Percentiles rank a stretch among this genome's conserved stretches.
phyloP scores from a whole-genome alignment of 1,140 invertebrate species.

The Drosophila dunni region DNA sequence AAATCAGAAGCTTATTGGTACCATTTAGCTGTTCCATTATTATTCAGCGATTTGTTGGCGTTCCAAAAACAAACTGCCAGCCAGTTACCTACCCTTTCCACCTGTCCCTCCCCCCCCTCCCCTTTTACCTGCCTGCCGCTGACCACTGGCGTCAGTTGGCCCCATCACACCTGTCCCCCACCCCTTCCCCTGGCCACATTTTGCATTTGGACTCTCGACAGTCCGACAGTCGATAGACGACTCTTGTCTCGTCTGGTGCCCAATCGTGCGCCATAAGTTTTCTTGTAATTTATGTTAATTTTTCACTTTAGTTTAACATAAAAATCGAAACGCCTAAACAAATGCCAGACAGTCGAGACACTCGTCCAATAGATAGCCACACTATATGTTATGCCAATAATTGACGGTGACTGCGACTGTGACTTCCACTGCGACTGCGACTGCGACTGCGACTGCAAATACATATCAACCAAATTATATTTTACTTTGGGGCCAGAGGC shows the following conservation, averaged over 20 bases:
- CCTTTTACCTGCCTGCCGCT: neutral
- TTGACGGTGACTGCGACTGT: neutral
- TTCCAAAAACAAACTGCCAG: conserved; percentile 43
- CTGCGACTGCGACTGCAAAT: neutral
- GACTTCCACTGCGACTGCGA: conserved; percentile 4
- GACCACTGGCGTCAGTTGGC: conserved; percentile 42
- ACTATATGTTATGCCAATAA: conserved; percentile 46
- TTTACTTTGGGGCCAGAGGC: conserved; percentile 24
- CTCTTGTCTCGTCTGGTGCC: conserved; percentile 1
- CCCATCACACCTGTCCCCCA: neutral
- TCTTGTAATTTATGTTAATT: conserved; percentile 78
- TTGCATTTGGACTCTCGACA: conserved; percentile 36
- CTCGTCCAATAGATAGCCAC: conserved; percentile 41
- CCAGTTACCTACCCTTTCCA: conserved; percentile 2
- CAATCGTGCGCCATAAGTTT: conserved; percentile 54
- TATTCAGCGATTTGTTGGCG: conserved; percentile 69
- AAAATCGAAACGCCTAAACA: conserved; percentile 74
- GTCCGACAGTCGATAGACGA: conserved; percentile 5
- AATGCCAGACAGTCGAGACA: conserved; percentile 62
- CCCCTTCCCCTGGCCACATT: neutral
- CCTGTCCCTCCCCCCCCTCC: neutral
- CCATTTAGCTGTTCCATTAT: conserved; percentile 74
- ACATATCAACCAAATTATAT: conserved; percentile 31
- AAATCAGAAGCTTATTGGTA: conserved; percentile 79
- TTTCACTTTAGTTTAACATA: conserved; percentile 71